These are phyloP conservation scores for Himalopsyche japonica DNA, from an alignment of 2,888 invertebrate genomes.

Conservation along the genomic window DNA sequence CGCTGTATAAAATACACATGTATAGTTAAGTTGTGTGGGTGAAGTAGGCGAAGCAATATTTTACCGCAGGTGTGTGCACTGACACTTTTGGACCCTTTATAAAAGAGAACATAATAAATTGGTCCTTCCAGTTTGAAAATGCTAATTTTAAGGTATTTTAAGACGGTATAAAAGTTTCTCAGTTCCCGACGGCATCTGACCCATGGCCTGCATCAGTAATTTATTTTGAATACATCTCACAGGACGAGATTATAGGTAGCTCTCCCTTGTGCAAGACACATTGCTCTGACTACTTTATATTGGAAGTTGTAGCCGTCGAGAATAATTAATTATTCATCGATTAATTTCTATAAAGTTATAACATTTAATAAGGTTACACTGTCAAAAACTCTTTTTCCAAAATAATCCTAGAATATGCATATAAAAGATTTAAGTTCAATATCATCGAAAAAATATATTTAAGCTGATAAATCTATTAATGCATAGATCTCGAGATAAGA, in stretches of 20 bases:
- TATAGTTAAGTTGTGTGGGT: not conserved
- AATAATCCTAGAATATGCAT: too few species aligned
- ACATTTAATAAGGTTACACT: too few species aligned
- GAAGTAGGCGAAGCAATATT: slow-evolving; percentile 21
- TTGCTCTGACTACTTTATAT: not conserved
- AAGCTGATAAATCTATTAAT: too few species aligned
- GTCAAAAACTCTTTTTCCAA: too few species aligned
- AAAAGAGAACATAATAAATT: slow-evolving; percentile 21
- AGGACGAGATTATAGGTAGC: not conserved
- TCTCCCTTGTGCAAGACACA: not conserved
- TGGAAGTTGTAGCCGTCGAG: not conserved
- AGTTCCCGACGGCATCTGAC: not conserved
- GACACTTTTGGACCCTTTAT: slow-evolving; percentile 26
- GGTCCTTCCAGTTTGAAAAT: slow-evolving; percentile 23
- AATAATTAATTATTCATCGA: not conserved
- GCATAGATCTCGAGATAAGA: too few species aligned
- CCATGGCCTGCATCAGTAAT: not conserved
- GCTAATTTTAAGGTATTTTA: slow-evolving; percentile 23
- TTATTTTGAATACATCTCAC: slow-evolving; percentile 11
- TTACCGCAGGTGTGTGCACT: slow-evolving; percentile 35
- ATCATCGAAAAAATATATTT: too few species aligned
- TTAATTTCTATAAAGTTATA: not conserved
- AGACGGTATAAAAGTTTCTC: slow-evolving; percentile 6
- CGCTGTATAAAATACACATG: not conserved
- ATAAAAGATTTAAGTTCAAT: too few species aligned